Conservation (phyloP, 2,888 invertebrate genomes). For the Caenorhabditis sp. region DNA sequence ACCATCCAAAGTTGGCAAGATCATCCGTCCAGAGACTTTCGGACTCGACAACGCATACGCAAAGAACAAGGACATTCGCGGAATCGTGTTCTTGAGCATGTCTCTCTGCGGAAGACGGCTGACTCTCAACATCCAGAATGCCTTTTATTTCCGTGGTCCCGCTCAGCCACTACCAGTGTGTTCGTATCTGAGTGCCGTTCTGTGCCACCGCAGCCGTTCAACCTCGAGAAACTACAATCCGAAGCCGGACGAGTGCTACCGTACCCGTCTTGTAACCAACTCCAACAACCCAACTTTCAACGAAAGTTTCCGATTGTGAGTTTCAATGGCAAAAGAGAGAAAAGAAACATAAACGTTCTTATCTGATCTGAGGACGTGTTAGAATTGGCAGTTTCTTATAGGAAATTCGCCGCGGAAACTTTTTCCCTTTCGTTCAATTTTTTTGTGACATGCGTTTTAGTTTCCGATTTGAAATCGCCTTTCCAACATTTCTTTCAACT, state of each 20-base stretch:
- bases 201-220: constrained; percentile 21
- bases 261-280: constrained; percentile 64
- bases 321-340: constrained; percentile 3
- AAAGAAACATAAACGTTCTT: constrained; percentile 18
- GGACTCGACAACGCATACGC: constrained; percentile 47
- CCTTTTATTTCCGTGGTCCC: constrained; percentile 67
- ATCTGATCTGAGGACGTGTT: constrained; percentile 39
- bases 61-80: constrained; percentile 57
- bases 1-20: background rate
- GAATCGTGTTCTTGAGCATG: constrained; percentile 72
- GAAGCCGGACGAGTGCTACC: constrained; percentile 49
- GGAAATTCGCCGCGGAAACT: constrained; percentile 11
- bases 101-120: constrained; percentile 66
- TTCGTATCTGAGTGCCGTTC: constrained; percentile 57
- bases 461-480: too few species aligned
- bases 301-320: constrained; percentile 70
- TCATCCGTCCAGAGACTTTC: constrained; percentile 27
- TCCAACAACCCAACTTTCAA: constrained; percentile 69
- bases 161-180: constrained; percentile 41
- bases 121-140: constrained; percentile 65
- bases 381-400: constrained; percentile 5
- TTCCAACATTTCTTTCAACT: background rate
- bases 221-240: constrained; percentile 5
- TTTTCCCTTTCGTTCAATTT: background rate
- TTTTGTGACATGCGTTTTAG: background rate